Base-by-base conservation (phyloP, 2,797 vertebrate species). In the Nannoperca obscura region DNA sequence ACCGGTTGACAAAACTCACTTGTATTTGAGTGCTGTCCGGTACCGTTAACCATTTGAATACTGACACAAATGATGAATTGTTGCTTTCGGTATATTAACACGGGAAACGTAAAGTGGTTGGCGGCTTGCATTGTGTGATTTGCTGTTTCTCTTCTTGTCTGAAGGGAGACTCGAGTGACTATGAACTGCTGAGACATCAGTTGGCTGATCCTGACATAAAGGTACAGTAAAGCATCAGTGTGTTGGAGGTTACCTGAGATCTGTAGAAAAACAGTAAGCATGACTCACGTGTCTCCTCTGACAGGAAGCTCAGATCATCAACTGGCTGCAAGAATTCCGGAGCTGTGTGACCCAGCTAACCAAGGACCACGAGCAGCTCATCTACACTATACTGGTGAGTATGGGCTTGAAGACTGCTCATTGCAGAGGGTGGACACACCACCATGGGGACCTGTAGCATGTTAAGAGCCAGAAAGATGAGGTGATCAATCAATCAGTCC, bases 221-320 rank as follows among this genome's bases (percentile, higher is more conserved):
- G 96, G 98, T 99, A 93, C 61, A 80, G 50, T 34, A 2, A 13
- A 38, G 22, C 15, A 0, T 40, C 5, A 0, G 7, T n/a, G 36
- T 54, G 46, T 34, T 1, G 19, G 6, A 3, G 40, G 5, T 59
- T 34, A 61, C 1, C 17, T 24, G 11, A n/a, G 38, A 13, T 58
- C 42, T 27, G 55, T 36, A 24, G 4, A 2, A 30, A 20, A 3
- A 17, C n/a, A 3, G 8, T 13, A 22, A 20, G 15, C 17, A 2
- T 46, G 2, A 6, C 4, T 19, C 2, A 2, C 0, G 19, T 24
- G 17, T 32, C 14, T 82, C 67, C 82, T 19, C 72, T 90, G 79
- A 75, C 88, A 99, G 98, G 98, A 99, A 84, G 96, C 94, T 38
- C 98, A 99, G 92, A 96, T 99, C 82, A 95, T 99, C 86, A 98